phyloP scores from a whole-genome alignment of 1,140 invertebrate genomes.

The Galendromus occidentalis region DNA sequence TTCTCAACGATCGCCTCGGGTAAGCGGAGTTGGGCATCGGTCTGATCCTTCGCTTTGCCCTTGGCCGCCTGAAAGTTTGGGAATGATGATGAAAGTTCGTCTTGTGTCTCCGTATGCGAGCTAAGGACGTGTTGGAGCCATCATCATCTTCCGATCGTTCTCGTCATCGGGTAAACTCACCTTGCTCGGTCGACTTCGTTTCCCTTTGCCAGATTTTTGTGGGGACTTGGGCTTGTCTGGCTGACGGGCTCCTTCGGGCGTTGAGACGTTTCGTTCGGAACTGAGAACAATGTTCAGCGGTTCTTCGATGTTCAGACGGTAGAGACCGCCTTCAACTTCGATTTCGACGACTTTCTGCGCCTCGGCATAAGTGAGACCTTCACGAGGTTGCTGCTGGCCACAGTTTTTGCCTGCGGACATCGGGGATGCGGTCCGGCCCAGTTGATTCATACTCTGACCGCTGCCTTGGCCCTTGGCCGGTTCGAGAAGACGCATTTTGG shows the following conservation, averaged over 20 bases:
- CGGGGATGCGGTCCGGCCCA: too few relatives aligned
- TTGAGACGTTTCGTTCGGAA: neutral
- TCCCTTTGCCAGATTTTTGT: neutral
- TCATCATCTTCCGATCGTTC: too few relatives aligned
- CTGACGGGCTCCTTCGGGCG: neutral
- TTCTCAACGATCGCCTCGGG: constrained; percentile 64
- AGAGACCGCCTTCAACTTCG: constrained; percentile 46
- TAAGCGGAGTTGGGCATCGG: constrained; percentile 26
- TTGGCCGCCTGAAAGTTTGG: too few relatives aligned
- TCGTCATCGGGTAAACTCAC: neutral
- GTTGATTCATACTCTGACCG: too few relatives aligned
- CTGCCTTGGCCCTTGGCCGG: too few relatives aligned
- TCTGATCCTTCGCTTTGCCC: too few relatives aligned
- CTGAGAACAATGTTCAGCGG: constrained; percentile 27
- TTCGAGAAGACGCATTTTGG: neutral
- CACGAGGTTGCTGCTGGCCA: constrained; percentile 19
- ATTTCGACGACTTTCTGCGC: constrained; percentile 62
- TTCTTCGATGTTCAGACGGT: constrained; percentile 33
- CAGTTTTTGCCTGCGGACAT: too few relatives aligned
- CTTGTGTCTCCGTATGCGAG: too few relatives aligned
- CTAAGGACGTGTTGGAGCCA: too few relatives aligned
- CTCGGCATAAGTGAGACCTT: constrained; percentile 47
- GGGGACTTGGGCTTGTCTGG: neutral
- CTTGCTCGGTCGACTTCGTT: neutral
- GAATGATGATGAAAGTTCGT: too few relatives aligned